These are phyloP conservation scores for Diphyllodes magnificus DNA, from an alignment of 2,113 vertebrate genomes.

Conservation along the genomic window DNA sequence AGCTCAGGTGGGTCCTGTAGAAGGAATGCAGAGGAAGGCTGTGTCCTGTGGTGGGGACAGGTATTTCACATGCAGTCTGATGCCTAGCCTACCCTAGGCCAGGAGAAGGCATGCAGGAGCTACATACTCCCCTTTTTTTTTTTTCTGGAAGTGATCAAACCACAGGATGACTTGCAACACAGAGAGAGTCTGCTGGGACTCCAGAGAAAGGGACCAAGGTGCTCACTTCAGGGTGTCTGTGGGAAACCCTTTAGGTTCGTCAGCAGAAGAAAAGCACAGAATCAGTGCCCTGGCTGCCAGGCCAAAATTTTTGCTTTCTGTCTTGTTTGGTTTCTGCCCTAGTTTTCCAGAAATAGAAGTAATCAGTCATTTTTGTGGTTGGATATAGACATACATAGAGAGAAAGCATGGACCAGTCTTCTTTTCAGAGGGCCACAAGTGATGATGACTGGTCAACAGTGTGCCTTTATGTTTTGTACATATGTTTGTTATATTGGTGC, in stretches of 20 bases:
- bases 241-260: background rate
- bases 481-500: background rate
- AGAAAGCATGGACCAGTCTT: background rate
- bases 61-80: background rate
- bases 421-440: background rate
- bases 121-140: background rate
- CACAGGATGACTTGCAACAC: background rate
- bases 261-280: background rate
- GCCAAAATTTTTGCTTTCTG: background rate
- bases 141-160: background rate
- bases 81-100: background rate
- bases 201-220: background rate
- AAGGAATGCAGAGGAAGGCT: background rate
- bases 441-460: background rate
- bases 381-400: background rate
- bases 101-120: background rate
- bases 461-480: background rate
- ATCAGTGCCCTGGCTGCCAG: background rate
- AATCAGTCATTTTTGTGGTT: background rate
- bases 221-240: background rate
- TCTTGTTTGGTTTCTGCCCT: background rate
- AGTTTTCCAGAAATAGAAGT: background rate
- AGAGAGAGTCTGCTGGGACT: background rate
- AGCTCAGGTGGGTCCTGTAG: constrained; percentile 79
- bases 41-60: background rate